A percentile compares a stretch with the other conserved stretches of the same genome.
These are phyloP conservation scores for Kryptolebias ocellatus DNA, from an alignment of 2,797 vertebrate genomes.

Conservation along the genomic window DNA sequence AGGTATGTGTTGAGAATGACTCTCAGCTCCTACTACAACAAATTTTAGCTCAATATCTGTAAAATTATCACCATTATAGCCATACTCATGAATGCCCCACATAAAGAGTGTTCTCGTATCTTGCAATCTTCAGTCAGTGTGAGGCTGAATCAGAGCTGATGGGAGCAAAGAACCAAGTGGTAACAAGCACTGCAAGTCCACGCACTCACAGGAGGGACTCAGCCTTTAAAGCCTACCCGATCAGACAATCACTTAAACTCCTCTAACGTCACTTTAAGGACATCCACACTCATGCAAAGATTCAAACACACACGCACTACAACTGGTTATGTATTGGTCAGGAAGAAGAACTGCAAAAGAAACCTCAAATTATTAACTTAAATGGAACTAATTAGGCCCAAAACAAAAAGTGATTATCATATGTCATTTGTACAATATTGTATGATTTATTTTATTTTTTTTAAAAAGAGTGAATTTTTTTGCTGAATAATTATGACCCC, in stretches of 20 bases:
- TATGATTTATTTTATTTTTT: background rate
- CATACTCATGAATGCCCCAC: constrained; percentile 22
- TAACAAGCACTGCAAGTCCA: constrained; percentile 72
- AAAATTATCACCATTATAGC: background rate
- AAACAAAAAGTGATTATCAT: constrained; percentile 22
- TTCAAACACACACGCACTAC: constrained; percentile 15
- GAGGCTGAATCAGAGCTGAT: constrained; percentile 57
- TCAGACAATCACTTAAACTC: constrained; percentile 74
- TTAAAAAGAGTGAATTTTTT: background rate
- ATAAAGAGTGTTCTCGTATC: constrained; percentile 33
- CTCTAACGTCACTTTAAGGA: constrained; percentile 76
- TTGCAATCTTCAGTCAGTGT: constrained; percentile 41
- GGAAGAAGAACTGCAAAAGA: constrained; percentile 47
- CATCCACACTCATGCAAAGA: constrained; percentile 31
- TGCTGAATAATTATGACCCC: too few species aligned
- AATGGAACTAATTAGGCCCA: constrained; percentile 28
- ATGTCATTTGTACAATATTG: constrained; percentile 33
- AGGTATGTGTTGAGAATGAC: too few species aligned
- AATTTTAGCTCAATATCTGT: too few species aligned
- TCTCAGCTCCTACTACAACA: too few species aligned
- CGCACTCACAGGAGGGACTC: constrained; percentile 59
- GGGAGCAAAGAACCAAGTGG: constrained; percentile 64
- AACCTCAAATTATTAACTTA: constrained; percentile 41
- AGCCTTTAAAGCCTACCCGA: constrained; percentile 63
- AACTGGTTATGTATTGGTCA: constrained; percentile 52